phyloP scores from a whole-genome alignment of 2,888 invertebrate genomes.

The Criorhina ranunculi region DNA sequence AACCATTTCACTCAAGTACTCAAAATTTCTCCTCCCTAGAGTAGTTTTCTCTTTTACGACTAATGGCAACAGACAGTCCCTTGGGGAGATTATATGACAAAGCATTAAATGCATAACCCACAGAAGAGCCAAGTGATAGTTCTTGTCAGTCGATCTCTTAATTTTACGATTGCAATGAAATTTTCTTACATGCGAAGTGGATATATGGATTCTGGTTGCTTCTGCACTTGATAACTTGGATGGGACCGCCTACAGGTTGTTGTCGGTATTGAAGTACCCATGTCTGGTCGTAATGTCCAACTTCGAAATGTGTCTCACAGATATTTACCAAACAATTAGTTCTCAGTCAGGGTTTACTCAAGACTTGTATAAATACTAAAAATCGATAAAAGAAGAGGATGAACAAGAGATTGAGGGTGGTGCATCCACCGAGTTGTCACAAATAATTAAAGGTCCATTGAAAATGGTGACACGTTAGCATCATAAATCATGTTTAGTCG shows the following conservation, averaged over 20 bases:
- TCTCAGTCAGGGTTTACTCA: conserved; percentile 12
- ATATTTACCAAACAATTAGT: conserved; percentile 38
- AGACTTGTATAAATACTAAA: not conserved
- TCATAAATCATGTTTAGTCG: conserved; percentile 74
- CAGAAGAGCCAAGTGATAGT: not conserved
- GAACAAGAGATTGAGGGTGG: not conserved
- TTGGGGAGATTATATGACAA: conserved; percentile 26
- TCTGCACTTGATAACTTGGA: conserved; percentile 58
- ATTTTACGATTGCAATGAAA: conserved; percentile 58
- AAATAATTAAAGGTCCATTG: conserved; percentile 74
- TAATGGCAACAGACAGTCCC: conserved; percentile 9
- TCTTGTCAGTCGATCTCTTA: conserved; percentile 31
- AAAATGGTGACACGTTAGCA: conserved; percentile 65
- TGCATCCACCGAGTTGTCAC: conserved; percentile 27
- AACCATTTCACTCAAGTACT: not conserved
- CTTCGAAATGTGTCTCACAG: conserved; percentile 15
- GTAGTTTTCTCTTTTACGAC: conserved; percentile 29
- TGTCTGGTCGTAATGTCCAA: conserved; percentile 46
- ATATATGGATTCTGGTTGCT: conserved; percentile 2
- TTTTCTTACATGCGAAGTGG: conserved; percentile 14
- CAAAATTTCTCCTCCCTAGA: not conserved
- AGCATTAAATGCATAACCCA: conserved; percentile 64
- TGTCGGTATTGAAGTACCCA: conserved; percentile 33
- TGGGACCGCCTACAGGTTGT: conserved; percentile 63
- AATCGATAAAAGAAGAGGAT: too few relatives aligned